These are phyloP conservation scores for Drosophila niveifrons DNA, from an alignment of 2,888 invertebrate species.

Conservation along the genomic window DNA sequence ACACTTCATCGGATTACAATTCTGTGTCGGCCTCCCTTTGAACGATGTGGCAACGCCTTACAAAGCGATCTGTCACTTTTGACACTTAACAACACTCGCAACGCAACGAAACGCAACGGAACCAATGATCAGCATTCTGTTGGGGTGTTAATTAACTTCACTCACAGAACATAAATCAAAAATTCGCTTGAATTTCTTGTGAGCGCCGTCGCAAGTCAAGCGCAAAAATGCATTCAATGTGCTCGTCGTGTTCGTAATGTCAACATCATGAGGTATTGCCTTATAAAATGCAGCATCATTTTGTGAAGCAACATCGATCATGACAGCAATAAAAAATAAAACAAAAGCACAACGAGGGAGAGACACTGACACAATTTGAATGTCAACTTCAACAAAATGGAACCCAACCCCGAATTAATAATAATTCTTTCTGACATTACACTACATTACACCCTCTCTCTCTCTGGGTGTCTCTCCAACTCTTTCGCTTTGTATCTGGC, in stretches of 20 bases:
- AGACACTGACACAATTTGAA: slow-evolving; percentile 61
- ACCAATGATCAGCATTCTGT: slow-evolving; percentile 24
- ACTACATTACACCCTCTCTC: slow-evolving; percentile 7
- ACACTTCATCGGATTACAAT: slow-evolving; percentile 62
- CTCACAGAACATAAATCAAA: slow-evolving; percentile 68
- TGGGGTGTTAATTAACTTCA: slow-evolving; percentile 67
- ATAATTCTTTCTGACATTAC: slow-evolving; percentile 57
- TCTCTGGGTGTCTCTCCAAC: no score
- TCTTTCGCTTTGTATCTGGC: slow-evolving; percentile 11
- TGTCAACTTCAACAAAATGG: slow-evolving; percentile 49
- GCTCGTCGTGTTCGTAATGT: slow-evolving; percentile 31
- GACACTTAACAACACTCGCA: slow-evolving; percentile 70
- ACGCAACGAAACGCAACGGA: background rate
- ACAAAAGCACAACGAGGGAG: slow-evolving; percentile 16
- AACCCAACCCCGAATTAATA: slow-evolving; percentile 59
- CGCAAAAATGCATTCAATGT: slow-evolving; percentile 57
- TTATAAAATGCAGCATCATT: slow-evolving; percentile 67
- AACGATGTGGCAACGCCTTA: slow-evolving; percentile 51
- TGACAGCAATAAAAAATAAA: slow-evolving; percentile 29
- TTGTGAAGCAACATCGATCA: slow-evolving; percentile 65
- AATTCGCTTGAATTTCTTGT: slow-evolving; percentile 40
- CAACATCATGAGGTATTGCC: slow-evolving; percentile 33
- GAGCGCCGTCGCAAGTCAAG: slow-evolving; percentile 44
- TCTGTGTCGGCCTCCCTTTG: slow-evolving; percentile 35
- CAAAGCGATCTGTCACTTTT: slow-evolving; percentile 74